Base-by-base conservation (phyloP, 2,888 invertebrate species). In the Drosophila engyochracea region DNA sequence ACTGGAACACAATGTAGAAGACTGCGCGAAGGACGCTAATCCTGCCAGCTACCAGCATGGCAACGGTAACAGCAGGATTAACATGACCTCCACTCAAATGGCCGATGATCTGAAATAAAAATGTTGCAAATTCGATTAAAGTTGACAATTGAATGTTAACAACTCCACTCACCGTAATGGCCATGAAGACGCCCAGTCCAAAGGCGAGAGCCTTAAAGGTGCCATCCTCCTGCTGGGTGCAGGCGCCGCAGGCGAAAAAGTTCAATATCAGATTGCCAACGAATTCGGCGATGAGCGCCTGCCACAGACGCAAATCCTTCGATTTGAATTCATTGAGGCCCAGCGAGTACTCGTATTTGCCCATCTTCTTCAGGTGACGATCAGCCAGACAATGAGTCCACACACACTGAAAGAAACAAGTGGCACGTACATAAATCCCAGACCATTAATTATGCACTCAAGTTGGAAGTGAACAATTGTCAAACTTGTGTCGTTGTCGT, bases 71-170 rank as follows among this genome's bases (percentile, higher is more conserved):
- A 1, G 98, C 98, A 2, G 98, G 98, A 94, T 99, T 99, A 74
- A 98, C 95, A 93, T 98, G 98, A 14, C 97, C 97, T 3, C 98
- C 98, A 69, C 97, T 98, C 62, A 98, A 95, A 93, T 98, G 97
- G 5, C 97, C 97, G 82, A 98, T 95, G 60, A 96, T 95, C 97
- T 97, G 61, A 14, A 57, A 82, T 78, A 71, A 10, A 25, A 6
- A 7, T 37, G 7, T 49, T 33, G 12, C 19, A 31, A 1, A 4
- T 28, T 22, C 10, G 3, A 28, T 10, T 0, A 39, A 22, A 16
- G 16, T n/a, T 16, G 22, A 16, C 31, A 25, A 47, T 9, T 35
- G 6, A 54, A 10, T 3, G 0, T 30, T 10, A 10, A 14, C 22
- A 16, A 47, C 12, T 54, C 1, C 12, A 63, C 95, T 94, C 92